Conservation (phyloP, 2,113 vertebrate genomes). For the Cariama cristata region DNA sequence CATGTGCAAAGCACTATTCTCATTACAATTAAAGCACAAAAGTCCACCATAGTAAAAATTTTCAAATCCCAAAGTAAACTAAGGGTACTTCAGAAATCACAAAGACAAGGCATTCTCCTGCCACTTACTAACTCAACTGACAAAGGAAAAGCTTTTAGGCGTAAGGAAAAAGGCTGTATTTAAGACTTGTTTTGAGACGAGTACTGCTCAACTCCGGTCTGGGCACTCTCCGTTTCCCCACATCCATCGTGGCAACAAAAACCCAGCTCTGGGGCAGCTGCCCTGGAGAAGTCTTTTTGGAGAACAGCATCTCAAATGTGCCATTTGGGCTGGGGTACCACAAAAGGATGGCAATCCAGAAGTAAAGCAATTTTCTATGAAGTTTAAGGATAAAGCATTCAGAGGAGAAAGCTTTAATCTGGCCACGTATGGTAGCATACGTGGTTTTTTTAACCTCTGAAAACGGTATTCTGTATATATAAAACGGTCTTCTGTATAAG, state of each 20-base stretch:
- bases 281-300: background rate
- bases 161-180: background rate
- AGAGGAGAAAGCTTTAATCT: background rate
- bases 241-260: background rate
- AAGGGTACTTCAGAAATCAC: background rate
- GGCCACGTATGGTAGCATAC: background rate
- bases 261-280: background rate
- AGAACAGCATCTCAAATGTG: background rate
- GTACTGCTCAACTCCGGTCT: background rate
- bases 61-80: background rate
- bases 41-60: background rate
- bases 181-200: background rate
- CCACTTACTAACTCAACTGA: background rate
- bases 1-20: background rate
- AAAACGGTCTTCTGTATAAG: background rate
- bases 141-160: background rate
- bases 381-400: background rate
- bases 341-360: background rate
- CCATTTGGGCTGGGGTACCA: background rate
- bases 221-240: background rate
- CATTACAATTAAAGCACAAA: background rate
- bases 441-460: background rate
- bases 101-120: background rate
- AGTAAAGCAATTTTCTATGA: background rate
- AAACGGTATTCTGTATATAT: too few relatives aligned